Evolutionary conservation across 2,797 vertebrate genomes (phyloP).

Genomic region (Clarias platycephalus): DNA sequence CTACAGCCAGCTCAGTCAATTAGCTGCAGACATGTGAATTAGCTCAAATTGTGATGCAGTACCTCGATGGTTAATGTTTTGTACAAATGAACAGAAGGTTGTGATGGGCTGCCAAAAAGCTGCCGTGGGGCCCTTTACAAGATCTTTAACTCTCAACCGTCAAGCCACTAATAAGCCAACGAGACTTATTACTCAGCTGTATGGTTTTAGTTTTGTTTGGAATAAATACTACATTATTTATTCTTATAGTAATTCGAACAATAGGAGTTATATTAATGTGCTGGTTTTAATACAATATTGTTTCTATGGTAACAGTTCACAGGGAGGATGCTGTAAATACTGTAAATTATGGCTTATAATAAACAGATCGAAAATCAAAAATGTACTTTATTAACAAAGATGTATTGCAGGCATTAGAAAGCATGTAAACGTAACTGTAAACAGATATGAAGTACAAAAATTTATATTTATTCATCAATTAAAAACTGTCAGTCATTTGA

Average conservation of each 20-base stretch:
- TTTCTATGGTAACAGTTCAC: conserved; percentile 4
- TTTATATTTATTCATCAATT: background rate
- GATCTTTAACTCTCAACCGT: conserved; percentile 24
- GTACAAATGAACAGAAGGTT: conserved; percentile 7
- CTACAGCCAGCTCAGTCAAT: background rate
- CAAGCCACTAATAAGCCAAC: background rate
- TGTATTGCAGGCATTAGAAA: background rate
- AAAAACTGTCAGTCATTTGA: background rate
- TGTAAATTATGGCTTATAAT: background rate
- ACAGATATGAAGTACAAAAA: background rate
- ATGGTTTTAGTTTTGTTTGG: background rate
- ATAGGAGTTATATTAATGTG: background rate
- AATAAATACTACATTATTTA: background rate
- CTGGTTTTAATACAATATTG: background rate
- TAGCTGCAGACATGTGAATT: background rate
- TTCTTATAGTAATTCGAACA: background rate
- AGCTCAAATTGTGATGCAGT: background rate
- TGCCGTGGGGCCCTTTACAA: conserved; percentile 5
- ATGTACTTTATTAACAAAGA: background rate
- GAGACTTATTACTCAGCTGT: background rate
- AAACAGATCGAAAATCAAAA: background rate
- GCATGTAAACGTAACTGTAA: background rate
- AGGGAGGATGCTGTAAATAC: background rate
- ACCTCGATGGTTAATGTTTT: background rate
- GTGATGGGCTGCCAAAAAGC: conserved; percentile 12